Evolutionary conservation across 1,140 invertebrate genomes (phyloP).

Genomic region (Theocolax elegans): DNA sequence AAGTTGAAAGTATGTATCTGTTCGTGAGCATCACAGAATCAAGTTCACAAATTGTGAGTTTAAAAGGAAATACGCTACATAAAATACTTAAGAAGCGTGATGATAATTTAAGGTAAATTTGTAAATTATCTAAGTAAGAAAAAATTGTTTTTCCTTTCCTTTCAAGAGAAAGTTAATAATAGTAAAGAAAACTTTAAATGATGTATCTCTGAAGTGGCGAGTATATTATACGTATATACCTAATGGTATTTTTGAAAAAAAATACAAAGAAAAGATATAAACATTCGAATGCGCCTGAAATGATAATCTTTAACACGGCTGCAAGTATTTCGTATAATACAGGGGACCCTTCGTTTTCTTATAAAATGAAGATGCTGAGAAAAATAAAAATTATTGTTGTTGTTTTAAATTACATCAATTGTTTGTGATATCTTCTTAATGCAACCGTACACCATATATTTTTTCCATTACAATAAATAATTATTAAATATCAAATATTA

Average conservation of each 20-base stretch:
- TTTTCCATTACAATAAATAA: too few species aligned
- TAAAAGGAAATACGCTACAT: too few species aligned
- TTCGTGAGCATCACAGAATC: background rate
- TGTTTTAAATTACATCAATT: conserved; percentile 16
- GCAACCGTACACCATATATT: too few species aligned
- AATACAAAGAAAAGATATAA: background rate
- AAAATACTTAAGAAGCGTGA: background rate
- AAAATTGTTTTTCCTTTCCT: background rate
- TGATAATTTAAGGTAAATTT: conserved; percentile 1
- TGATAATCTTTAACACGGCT: background rate
- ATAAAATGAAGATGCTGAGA: conserved; percentile 9
- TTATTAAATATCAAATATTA: too few species aligned
- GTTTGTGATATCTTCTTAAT: too few species aligned
- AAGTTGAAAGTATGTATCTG: background rate
- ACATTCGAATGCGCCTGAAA: background rate
- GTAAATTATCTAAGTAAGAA: background rate
- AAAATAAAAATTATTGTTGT: conserved; percentile 27
- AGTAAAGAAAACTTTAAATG: background rate
- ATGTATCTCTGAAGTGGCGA: background rate
- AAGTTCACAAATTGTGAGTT: background rate
- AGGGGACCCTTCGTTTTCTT: conserved; percentile 2
- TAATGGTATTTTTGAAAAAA: conserved; percentile 3
- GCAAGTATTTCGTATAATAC: conserved; percentile 10
- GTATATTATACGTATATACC: conserved; percentile 2
- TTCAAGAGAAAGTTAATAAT: background rate